These are phyloP conservation scores for Chloropsis cyanopogon DNA, from an alignment of 2,113 vertebrate genomes.

Conservation along the genomic window DNA sequence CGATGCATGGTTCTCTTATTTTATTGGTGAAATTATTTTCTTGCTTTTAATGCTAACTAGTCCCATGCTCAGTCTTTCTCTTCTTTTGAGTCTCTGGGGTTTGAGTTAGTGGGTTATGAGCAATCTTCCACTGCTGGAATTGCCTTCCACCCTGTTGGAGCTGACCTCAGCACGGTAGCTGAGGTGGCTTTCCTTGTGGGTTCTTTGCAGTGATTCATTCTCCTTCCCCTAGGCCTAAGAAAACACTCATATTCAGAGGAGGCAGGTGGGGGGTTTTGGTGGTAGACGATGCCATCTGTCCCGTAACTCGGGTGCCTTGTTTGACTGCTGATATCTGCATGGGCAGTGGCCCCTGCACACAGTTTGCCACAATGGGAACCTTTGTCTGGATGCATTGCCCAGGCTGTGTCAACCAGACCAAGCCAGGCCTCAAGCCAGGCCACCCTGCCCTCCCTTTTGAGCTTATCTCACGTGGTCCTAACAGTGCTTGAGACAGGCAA, in stretches of 20 bases:
- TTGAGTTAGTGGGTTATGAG: not conserved
- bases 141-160: not conserved
- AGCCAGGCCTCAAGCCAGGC: not conserved
- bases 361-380: no score
- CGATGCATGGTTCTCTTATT: not conserved
- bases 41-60: not conserved
- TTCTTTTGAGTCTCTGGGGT: rapidly evolving
- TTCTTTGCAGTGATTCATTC: not conserved
- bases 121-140: not conserved
- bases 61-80: not conserved
- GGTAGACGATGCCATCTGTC: not conserved
- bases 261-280: not conserved
- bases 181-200: not conserved
- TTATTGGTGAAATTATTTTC: not conserved
- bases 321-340: rapidly evolving
- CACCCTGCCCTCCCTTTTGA: not conserved
- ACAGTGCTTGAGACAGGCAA: not conserved
- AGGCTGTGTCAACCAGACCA: not conserved
- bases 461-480: not conserved
- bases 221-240: not conserved
- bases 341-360: not conserved
- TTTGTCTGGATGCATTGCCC: not conserved
- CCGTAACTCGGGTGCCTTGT: rapidly evolving
- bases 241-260: not conserved
- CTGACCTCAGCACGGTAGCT: not conserved